Evolutionary conservation across 2,888 invertebrate species (phyloP).

Genomic region (Pimpla rufipes): DNA sequence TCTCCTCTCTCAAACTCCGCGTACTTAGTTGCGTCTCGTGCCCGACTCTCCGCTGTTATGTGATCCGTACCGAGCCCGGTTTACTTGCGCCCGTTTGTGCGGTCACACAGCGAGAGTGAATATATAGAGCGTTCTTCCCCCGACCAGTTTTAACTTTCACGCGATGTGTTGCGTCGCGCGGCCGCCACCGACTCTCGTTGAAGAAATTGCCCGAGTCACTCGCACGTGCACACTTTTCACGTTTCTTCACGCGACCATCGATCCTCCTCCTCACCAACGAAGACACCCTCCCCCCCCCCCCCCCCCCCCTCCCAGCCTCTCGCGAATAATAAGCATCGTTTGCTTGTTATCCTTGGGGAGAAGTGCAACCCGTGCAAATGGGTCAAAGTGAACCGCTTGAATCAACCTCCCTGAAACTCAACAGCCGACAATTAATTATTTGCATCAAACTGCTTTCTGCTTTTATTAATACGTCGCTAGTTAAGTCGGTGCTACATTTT

Average conservation of each 20-base stretch:
- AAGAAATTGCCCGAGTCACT: slow-evolving; percentile 23
- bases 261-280: too few relatives aligned
- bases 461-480: too few relatives aligned
- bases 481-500: too few relatives aligned
- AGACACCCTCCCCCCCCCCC: background rate
- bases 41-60: slow-evolving; percentile 54
- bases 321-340: background rate
- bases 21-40: slow-evolving; percentile 30
- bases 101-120: slow-evolving; percentile 39
- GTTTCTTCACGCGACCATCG: slow-evolving; percentile 7
- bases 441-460: background rate
- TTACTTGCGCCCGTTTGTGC: slow-evolving; percentile 25
- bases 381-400: background rate
- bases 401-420: background rate
- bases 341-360: slow-evolving; percentile 7
- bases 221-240: background rate
- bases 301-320: too few relatives aligned
- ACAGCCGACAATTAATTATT: background rate
- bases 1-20: slow-evolving; percentile 26
- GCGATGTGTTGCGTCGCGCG: slow-evolving; percentile 35
- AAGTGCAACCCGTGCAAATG: background rate
- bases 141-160: slow-evolving; percentile 65
- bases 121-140: slow-evolving; percentile 39
- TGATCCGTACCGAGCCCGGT: slow-evolving; percentile 11
- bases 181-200: background rate